These are phyloP conservation scores for Botia kubotai DNA, from an alignment of 2,797 vertebrate species.

Conservation along the genomic window DNA sequence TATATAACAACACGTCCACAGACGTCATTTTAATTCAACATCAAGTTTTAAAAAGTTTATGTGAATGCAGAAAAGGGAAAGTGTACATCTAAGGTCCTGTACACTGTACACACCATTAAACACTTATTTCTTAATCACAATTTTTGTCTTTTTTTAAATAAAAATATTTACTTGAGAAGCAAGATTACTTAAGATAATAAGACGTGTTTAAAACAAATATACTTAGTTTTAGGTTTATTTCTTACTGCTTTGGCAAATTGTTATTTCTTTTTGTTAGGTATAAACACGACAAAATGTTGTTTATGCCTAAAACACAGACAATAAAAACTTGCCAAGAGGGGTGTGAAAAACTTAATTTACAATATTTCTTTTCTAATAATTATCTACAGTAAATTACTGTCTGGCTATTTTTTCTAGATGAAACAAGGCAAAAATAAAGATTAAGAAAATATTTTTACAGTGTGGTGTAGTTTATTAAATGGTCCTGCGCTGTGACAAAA, in stretches of 20 bases:
- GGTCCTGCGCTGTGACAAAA: not conserved
- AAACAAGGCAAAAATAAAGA: not conserved
- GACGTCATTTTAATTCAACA: not conserved
- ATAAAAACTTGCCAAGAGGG: not conserved
- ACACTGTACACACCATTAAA: not conserved
- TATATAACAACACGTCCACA: not conserved
- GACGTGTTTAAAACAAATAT: not conserved
- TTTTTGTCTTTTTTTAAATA: not conserved
- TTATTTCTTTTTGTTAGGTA: constrained; percentile 7
- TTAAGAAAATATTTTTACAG: not conserved
- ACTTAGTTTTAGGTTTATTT: not conserved
- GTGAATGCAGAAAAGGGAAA: too few relatives aligned
- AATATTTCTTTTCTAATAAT: not conserved
- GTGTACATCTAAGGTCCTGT: not conserved
- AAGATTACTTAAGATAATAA: not conserved
- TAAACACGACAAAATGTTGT: not conserved
- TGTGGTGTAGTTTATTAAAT: not conserved
- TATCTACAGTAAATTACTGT: not conserved
- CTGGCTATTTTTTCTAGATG: not conserved
- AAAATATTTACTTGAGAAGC: not conserved
- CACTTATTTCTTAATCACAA: not conserved
- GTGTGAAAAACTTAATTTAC: not conserved
- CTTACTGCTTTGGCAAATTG: not conserved
- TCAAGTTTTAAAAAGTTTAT: not conserved
- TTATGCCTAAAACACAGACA: not conserved